Base-by-base conservation (phyloP, 1,140 invertebrate genomes). In the Drosophila kanapiae region DNA sequence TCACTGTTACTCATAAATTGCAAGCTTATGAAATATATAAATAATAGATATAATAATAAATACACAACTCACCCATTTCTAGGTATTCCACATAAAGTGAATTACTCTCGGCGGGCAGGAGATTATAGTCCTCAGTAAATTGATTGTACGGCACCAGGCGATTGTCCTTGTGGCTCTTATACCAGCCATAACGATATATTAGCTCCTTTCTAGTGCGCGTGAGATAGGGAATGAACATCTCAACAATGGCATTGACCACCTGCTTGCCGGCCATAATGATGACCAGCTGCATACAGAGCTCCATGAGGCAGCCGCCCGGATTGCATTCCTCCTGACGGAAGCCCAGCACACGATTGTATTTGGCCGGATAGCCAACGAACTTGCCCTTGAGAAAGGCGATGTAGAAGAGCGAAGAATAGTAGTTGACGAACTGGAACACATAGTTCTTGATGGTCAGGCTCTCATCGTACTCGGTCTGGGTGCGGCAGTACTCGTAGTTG, bases 181-280 rank as follows among this genome's bases (percentile, higher is more conserved):
- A 56, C 60, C 80, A 80, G 38, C 82, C 83, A 13, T 90, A 79
- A 4, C 81, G 82, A 4, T 81, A 76, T 31, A 54, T 75, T 3
- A 91, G 54, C 67, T 81, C 79, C 35, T 79, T 82, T 35, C 69
- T 56, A 13, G 67, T 82, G 23, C 91, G 91, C 74, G 76, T 95
- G 23, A 96, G 51, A 82, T 96, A 91, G 11, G 96, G 96, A 51
- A 96, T 93, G 0, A 95, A 72, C 83, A 96, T 96, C 93, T 98
- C 97, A 75, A 96, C 94, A 38, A 96, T 94, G 68, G 96, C 96
- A 93, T 96, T 97, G 8, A 97, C 95, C 8, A 96, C 95, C 93
- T 98, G 97, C 93, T 97, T 95, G 57, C 97, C 97, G 49, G 97
- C 95, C 97, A 98, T 97, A 57, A 97, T 97, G 57, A 98, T 96